Evolutionary conservation across 37 sponge, comb jelly and placozoan species (phyloP).

Genomic region (Aplysina aerophoba): DNA sequence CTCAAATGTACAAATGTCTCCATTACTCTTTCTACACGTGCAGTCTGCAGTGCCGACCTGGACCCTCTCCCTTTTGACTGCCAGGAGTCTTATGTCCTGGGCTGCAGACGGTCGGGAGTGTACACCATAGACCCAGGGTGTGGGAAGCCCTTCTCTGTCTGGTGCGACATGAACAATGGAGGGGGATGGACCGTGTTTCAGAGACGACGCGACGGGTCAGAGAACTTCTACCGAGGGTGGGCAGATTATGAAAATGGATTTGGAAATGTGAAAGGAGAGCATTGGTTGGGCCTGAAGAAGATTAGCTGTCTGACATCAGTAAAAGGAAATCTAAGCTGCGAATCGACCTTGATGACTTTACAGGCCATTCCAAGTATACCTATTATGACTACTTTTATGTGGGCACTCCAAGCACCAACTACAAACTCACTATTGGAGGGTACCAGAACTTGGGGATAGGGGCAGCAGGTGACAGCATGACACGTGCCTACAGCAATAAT

Average conservation of each 20-base stretch:
- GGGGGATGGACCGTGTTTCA: constrained; percentile 30
- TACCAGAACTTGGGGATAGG: neutral
- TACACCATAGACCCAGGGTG: constrained; percentile 35
- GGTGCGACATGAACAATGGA: neutral
- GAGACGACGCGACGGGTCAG: constrained; percentile 36
- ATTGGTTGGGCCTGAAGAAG: constrained; percentile 24
- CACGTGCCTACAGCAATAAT: neutral
- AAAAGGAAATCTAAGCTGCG: constrained; percentile 6
- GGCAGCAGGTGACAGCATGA: neutral
- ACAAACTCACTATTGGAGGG: constrained; percentile 17
- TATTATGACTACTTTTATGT: constrained; percentile 23
- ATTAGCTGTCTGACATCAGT: constrained; percentile 18
- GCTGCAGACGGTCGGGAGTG: constrained; percentile 2
- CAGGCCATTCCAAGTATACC: neutral
- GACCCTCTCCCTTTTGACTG: neutral
- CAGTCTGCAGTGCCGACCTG: too few species aligned
- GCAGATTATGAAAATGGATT: constrained; percentile 36
- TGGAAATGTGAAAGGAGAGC: constrained; percentile 21
- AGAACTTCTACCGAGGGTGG: constrained; percentile 27
- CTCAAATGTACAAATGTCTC: too few species aligned
- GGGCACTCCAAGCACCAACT: neutral
- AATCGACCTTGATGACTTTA: constrained; percentile 12
- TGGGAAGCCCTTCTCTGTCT: constrained; percentile 1
- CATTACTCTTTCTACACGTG: too few species aligned
- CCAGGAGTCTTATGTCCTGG: neutral